Conservation (phyloP, 2,113 vertebrate species). For the Tenrec ecaudatus region DNA sequence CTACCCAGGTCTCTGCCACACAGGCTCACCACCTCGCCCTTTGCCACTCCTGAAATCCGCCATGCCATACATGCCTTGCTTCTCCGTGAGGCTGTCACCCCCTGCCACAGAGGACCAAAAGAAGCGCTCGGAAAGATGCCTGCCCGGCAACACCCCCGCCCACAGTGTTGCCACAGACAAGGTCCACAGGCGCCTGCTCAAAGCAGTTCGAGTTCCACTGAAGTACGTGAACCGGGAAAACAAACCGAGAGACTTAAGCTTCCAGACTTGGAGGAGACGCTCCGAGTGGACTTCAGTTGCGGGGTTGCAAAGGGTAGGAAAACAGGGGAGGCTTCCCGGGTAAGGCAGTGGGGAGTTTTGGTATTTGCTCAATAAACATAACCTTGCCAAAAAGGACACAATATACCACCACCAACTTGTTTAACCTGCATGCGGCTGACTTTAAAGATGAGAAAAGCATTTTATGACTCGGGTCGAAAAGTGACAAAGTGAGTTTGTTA, state of each 20-base stretch:
- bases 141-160: background rate
- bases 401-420: background rate
- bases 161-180: too few species aligned
- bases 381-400: background rate
- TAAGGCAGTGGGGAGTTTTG: background rate
- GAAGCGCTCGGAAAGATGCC: background rate
- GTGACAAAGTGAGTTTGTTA: constrained; percentile 46
- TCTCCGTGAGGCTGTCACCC: background rate
- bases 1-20: background rate
- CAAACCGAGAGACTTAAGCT: background rate
- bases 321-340: accelerated
- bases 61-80: background rate
- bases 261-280: background rate
- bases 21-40: background rate
- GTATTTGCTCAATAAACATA: background rate
- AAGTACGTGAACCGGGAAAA: background rate
- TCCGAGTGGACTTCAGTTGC: background rate
- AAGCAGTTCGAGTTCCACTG: background rate
- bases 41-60: background rate
- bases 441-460: constrained; percentile 27
- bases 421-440: constrained; percentile 33
- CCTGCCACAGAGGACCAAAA: background rate
- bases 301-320: background rate
- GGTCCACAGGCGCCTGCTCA: background rate
- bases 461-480: constrained; percentile 24